phyloP scores from a whole-genome alignment of 2,113 vertebrate species.

The Alexandromys fortis region DNA sequence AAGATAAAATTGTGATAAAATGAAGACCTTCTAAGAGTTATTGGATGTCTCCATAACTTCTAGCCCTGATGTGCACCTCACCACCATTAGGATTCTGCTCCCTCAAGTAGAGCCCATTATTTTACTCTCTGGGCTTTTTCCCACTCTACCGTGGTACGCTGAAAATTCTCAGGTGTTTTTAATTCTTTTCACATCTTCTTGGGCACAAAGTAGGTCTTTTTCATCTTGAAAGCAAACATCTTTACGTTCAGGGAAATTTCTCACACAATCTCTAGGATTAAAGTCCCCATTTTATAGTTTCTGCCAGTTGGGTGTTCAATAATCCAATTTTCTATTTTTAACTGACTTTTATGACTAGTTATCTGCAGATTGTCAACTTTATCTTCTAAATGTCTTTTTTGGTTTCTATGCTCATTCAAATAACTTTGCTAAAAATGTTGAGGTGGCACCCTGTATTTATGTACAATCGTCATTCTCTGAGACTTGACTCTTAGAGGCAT shows the following conservation, averaged over 20 bases:
- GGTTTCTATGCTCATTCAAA: neutral
- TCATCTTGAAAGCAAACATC: neutral
- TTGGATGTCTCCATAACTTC: too few relatives aligned
- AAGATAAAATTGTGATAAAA: too few relatives aligned
- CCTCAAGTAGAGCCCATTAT: too few relatives aligned
- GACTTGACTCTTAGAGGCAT: neutral
- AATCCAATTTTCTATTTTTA: neutral
- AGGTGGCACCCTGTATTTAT: neutral
- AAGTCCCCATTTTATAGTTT: neutral
- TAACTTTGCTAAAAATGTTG: neutral
- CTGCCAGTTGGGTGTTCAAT: neutral
- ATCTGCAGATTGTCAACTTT: slow-evolving; percentile 23
- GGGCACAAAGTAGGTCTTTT: neutral
- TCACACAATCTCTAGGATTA: neutral
- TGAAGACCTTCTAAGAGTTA: too few relatives aligned
- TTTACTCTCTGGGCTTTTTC: too few relatives aligned
- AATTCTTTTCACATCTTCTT: neutral
- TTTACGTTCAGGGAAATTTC: neutral
- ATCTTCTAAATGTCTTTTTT: neutral
- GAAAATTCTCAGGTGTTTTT: too few relatives aligned
- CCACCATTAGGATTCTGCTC: too few relatives aligned
- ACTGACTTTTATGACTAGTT: neutral
- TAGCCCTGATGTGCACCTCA: too few relatives aligned
- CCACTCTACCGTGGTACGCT: too few relatives aligned
- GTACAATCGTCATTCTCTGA: neutral